Conservation (phyloP, 2,797 vertebrate species). For the Scarus forsteni region DNA sequence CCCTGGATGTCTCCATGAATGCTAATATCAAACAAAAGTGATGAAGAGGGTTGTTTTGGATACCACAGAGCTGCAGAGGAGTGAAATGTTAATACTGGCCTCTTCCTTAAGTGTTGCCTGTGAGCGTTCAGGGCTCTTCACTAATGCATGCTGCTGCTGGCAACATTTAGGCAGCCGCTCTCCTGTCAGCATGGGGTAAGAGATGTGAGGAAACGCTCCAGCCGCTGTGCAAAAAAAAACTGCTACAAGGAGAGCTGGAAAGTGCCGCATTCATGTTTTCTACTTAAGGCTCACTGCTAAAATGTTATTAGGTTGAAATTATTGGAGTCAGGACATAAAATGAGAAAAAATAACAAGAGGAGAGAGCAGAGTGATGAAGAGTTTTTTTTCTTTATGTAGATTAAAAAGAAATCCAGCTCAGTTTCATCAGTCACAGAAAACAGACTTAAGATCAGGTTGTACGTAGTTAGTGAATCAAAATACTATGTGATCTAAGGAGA, state of each 20-base stretch:
- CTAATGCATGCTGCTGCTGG: conserved; percentile 66
- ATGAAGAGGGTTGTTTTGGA: conserved; percentile 11
- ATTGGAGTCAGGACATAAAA: background rate
- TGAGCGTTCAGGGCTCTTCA: conserved; percentile 46
- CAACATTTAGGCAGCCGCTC: conserved; percentile 45
- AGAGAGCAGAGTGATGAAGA: background rate
- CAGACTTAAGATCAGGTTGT: background rate
- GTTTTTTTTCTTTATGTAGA: background rate
- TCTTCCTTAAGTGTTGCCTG: conserved; percentile 25
- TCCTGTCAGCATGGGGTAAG: conserved; percentile 45
- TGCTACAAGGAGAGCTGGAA: conserved; percentile 19
- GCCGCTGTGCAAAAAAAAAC: conserved; percentile 16
- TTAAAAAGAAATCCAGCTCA: background rate
- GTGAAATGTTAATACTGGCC: conserved; percentile 11
- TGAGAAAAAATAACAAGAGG: background rate
- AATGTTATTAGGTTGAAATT: conserved; percentile 5
- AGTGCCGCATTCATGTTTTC: conserved; percentile 18
- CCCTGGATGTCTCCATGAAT: background rate
- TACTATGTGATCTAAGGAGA: background rate
- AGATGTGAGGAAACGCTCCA: conserved; percentile 53
- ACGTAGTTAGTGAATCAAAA: background rate
- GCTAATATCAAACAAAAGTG: conserved; percentile 3
- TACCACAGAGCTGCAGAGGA: conserved; percentile 31
- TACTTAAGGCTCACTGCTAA: conserved; percentile 21
- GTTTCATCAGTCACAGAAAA: background rate